These are phyloP conservation scores for Cyclina sinensis DNA, from an alignment of 1,140 invertebrate species.

Conservation along the genomic window DNA sequence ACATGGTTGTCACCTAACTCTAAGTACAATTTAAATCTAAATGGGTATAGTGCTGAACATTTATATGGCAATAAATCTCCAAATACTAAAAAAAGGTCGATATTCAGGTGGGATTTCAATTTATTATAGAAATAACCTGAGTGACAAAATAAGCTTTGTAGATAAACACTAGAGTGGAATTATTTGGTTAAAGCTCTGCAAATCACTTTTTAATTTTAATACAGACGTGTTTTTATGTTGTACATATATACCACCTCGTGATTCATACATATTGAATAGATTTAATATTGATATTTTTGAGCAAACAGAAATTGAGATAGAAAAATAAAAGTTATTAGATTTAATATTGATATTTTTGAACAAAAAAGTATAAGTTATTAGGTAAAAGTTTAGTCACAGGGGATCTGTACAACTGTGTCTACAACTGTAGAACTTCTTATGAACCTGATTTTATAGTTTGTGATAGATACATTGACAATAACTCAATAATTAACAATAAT, in stretches of 20 bases:
- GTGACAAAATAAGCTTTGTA: neutral
- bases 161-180: neutral
- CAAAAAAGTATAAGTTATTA: neutral
- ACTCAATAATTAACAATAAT: neutral
- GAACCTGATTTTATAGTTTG: neutral
- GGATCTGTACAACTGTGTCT: no score
- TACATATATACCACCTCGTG: neutral
- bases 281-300: neutral
- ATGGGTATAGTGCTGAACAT: no score
- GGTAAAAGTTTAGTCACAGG: neutral
- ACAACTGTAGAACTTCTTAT: neutral
- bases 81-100: no score
- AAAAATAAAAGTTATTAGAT: no score
- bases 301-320: neutral
- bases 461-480: conserved; percentile 11
- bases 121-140: neutral
- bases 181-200: neutral
- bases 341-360: no score
- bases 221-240: neutral
- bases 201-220: neutral
- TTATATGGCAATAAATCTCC: no score
- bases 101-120: neutral
- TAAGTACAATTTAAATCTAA: no score
- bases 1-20: no score
- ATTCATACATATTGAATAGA: neutral